These are phyloP conservation scores for Habroteleia sp. DNA, from an alignment of 2,888 invertebrate genomes.

Conservation along the genomic window DNA sequence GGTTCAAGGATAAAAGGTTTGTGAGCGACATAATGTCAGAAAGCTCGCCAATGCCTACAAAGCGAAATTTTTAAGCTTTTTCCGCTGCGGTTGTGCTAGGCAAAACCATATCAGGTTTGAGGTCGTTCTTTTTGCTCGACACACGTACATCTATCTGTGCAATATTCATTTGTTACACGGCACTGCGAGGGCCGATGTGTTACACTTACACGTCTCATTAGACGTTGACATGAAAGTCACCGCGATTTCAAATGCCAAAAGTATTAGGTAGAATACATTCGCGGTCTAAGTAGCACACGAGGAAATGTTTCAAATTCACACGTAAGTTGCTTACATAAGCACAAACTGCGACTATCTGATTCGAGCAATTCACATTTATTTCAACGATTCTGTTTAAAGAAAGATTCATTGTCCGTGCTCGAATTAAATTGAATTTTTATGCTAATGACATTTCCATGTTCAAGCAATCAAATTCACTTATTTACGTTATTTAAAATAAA, in stretches of 20 bases:
- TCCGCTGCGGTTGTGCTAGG: constrained; percentile 37
- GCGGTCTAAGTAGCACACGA: constrained; percentile 10
- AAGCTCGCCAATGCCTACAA: constrained; percentile 51
- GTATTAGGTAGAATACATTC: constrained; percentile 9
- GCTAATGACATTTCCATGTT: constrained; percentile 2
- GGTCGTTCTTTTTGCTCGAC: constrained; percentile 37
- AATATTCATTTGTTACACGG: constrained; percentile 12
- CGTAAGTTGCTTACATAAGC: constrained; percentile 27
- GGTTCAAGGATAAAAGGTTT: constrained; percentile 51
- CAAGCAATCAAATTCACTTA: no score
- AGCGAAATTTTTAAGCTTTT: constrained; percentile 51
- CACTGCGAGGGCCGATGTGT: not conserved
- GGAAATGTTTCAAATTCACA: constrained; percentile 31
- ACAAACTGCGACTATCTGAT: constrained; percentile 11
- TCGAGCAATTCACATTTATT: constrained; percentile 8
- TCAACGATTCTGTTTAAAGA: not conserved
- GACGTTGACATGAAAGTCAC: constrained; percentile 35
- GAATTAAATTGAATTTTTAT: constrained; percentile 16
- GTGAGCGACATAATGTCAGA: constrained; percentile 50
- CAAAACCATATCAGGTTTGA: constrained; percentile 41
- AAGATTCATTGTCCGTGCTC: constrained; percentile 16
- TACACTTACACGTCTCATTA: constrained; percentile 40
- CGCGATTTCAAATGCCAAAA: constrained; percentile 19
- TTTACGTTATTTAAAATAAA: no score
- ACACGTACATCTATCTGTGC: constrained; percentile 3